phyloP scores from a whole-genome alignment of 1,140 invertebrate genomes.

The Drosophila nigrodunni region DNA sequence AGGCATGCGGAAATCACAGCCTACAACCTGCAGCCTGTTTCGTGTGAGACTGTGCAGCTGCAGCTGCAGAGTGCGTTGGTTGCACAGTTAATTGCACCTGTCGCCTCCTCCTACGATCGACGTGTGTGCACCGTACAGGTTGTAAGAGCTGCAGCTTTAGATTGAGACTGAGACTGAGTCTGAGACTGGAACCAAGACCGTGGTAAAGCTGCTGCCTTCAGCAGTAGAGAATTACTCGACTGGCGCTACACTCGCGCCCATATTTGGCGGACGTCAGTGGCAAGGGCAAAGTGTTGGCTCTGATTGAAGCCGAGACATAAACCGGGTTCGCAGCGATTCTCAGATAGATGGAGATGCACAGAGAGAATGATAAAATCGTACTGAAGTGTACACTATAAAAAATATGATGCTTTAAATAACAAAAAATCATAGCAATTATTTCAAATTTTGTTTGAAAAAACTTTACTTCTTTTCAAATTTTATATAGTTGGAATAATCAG shows the following conservation, averaged over 20 bases:
- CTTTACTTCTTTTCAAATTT: too few relatives aligned
- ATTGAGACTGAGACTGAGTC: background rate
- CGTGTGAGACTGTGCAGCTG: constrained; percentile 9
- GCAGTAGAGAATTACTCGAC: constrained; percentile 14
- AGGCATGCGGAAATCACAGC: constrained; percentile 71
- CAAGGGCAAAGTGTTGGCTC: constrained; percentile 29
- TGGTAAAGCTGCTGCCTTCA: constrained; percentile 35
- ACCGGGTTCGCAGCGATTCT: constrained; percentile 17
- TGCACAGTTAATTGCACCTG: constrained; percentile 74
- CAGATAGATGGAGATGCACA: background rate
- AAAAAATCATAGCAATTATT: too few relatives aligned
- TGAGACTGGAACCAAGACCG: background rate
- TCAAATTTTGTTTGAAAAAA: too few relatives aligned
- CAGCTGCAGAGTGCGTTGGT: constrained; percentile 10
- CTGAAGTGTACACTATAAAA: too few relatives aligned
- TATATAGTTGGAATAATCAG: too few relatives aligned
- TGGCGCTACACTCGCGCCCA: constrained; percentile 66
- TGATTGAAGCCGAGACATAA: constrained; percentile 59
- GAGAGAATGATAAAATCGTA: constrained; percentile 5
- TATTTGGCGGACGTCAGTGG: constrained; percentile 57
- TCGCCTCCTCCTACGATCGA: constrained; percentile 68
- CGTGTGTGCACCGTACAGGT: background rate
- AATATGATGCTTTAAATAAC: too few relatives aligned
- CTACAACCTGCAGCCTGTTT: constrained; percentile 14
- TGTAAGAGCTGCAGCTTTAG: background rate